A percentile compares a stretch with the other conserved stretches of the same genome.
Conservation (phyloP, 2,888 invertebrate species). For the Halictus quadricinctus region DNA sequence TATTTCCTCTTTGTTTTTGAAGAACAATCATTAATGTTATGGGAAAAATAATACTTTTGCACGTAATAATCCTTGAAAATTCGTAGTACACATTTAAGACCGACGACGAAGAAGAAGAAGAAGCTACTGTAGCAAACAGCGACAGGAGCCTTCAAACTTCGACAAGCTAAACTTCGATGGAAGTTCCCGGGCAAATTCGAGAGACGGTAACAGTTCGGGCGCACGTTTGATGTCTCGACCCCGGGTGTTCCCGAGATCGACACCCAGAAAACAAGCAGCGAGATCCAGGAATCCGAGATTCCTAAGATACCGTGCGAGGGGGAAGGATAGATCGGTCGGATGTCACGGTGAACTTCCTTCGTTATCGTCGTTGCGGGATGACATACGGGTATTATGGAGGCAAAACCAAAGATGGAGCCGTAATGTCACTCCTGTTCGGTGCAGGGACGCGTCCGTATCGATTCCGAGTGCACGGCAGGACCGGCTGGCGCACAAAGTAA, state of each 20-base stretch:
- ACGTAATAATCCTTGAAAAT: neutral
- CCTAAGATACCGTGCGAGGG: constrained; percentile 5
- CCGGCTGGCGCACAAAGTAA: constrained; percentile 48
- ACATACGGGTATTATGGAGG: constrained; percentile 50
- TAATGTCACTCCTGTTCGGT: constrained; percentile 47
- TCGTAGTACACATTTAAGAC: neutral
- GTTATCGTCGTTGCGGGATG: constrained; percentile 38
- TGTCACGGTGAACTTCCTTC: constrained; percentile 19
- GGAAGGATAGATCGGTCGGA: neutral
- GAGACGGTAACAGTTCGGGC: neutral
- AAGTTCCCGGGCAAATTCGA: neutral
- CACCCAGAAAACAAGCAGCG: neutral
- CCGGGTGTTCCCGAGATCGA: neutral
- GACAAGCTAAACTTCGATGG: constrained; percentile 6
- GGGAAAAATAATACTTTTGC: neutral
- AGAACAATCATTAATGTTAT: neutral
- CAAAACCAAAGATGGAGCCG: constrained; percentile 59
- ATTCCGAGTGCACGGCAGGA: constrained; percentile 44
- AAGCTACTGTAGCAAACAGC: neutral
- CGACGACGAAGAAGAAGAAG: neutral
- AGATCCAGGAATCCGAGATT: neutral
- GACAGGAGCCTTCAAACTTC: constrained; percentile 1
- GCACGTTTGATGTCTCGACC: neutral
- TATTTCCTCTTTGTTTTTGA: neutral
- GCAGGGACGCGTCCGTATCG: constrained; percentile 48